Percentiles rank a stretch among this genome's conserved stretches.
Evolutionary conservation across 2,888 invertebrate species (phyloP).

Genomic region (Steinernema carpocapsae): DNA sequence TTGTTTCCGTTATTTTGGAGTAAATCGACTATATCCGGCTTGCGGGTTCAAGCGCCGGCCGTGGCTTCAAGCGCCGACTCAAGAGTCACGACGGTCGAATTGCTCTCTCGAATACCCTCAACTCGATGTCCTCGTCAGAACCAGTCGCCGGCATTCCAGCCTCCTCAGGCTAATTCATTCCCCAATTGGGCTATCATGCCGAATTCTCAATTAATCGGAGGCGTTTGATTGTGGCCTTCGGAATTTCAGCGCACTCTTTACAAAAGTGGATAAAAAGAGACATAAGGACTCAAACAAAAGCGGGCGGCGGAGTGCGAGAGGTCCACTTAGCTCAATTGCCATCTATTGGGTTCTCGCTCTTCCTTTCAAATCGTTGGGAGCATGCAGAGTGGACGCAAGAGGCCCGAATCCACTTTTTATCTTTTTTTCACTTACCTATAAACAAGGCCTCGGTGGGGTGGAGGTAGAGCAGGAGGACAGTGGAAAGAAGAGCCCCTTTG

Average conservation of each 20-base stretch:
- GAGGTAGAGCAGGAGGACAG: neutral
- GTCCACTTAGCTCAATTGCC: neutral
- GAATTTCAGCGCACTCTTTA: no score
- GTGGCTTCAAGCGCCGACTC: no score
- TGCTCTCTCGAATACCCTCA: conserved; percentile 17
- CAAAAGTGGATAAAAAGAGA: neutral
- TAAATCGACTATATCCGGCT: conserved; percentile 16
- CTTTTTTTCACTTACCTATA: conserved; percentile 14
- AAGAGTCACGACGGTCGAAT: conserved; percentile 17
- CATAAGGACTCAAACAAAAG: neutral
- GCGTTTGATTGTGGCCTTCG: neutral
- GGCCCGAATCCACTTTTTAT: no score
- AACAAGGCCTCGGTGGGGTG: neutral
- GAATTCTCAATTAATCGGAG: neutral
- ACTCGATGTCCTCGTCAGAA: neutral
- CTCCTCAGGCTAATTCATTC: neutral
- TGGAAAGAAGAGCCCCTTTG: neutral
- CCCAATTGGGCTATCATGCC: neutral
- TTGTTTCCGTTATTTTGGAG: conserved; percentile 28
- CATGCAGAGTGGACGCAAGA: no score
- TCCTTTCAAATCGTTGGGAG: neutral
- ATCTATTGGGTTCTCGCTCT: neutral
- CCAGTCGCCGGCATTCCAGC: no score
- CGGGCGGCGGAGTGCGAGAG: neutral
- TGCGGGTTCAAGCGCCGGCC: no score